Evolutionary conservation across 2,888 invertebrate genomes (phyloP), one percentile per base, ranked within the genome.

Genomic region (Galerucella pusilla): DNA sequence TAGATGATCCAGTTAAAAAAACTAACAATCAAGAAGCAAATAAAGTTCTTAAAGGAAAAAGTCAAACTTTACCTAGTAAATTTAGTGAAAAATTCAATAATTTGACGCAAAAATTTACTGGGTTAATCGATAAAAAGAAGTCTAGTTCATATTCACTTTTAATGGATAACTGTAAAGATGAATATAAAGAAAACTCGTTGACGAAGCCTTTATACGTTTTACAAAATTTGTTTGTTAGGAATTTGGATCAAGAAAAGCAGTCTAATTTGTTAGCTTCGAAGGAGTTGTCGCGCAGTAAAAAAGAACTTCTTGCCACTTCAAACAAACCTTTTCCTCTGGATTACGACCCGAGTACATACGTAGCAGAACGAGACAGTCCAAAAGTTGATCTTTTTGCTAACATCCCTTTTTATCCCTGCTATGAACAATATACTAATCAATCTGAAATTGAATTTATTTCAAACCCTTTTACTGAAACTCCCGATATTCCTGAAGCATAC

Each of bases 381-480:
- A 81, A 80, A 74, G 74, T 86, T 14, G 86, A 87, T 79, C 81
- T 88, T 7, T 85, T 84, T 69, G 86, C 86, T 28, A 87, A 87
- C 77, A 83, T 82, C 49, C 87, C 87, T 11, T 88, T 87, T 76
- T 85, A 83, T 80, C 87, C 88, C 16, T 84, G 85, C 75, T 87
- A 87, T 71, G 80, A 80, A 46, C 75, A 81, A 63, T 81, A 79
- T 60, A 52, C 75, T 35, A 57, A 70, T 57, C 73, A 75, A 54
- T 16, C 77, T 11, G 67, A 73, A 0, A 81, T 78, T n/a, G 80
- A 81, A 75, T 80, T 80, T 49, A 75, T 78, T 67, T 80, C 82
- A 1, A 80, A 81, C 77, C 80, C 83, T 16, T 79, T 81, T 70
- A 76, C 66, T 54, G 78, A 81, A 77, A 76, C 74, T 71, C 79